Percentiles rank a stretch among this genome's conserved stretches.
Evolutionary conservation across 2,888 invertebrate genomes (phyloP).

Genomic region (Gymnocheta viridis): DNA sequence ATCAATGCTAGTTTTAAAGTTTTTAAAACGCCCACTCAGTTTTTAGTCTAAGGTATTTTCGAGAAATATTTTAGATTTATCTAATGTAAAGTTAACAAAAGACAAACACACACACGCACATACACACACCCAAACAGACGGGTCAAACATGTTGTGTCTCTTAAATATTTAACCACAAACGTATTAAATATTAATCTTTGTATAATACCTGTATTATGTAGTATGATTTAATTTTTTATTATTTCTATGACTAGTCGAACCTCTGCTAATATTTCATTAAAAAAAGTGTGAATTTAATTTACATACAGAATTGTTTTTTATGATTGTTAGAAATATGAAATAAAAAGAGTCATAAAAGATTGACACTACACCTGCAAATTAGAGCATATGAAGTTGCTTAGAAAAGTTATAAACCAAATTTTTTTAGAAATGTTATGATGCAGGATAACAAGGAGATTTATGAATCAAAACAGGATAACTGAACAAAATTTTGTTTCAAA

Average conservation of each 20-base stretch:
- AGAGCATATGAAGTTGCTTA: slow-evolving; percentile 40
- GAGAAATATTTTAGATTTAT: slow-evolving; percentile 27
- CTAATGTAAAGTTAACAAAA: slow-evolving; percentile 15
- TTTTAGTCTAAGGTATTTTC: slow-evolving; percentile 47
- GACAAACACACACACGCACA: background rate
- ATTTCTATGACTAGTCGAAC: background rate
- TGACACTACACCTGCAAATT: slow-evolving; percentile 52
- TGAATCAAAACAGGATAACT: background rate
- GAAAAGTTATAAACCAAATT: slow-evolving; percentile 23
- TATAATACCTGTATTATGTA: slow-evolving; percentile 23
- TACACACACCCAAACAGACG: background rate
- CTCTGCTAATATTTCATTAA: background rate
- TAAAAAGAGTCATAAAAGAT: slow-evolving; percentile 34
- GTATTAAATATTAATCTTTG: slow-evolving; percentile 34
- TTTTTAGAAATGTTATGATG: background rate
- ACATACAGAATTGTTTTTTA: slow-evolving; percentile 44
- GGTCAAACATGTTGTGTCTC: slow-evolving; percentile 31
- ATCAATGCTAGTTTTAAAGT: slow-evolving; percentile 48
- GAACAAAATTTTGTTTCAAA: background rate
- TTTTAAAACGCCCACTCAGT: slow-evolving; percentile 64
- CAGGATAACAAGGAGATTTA: background rate
- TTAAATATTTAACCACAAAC: slow-evolving; percentile 15
- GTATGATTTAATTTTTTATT: slow-evolving; percentile 34
- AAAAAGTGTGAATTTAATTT: slow-evolving; percentile 67
- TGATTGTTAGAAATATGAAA: slow-evolving; percentile 14